These are phyloP conservation scores for Tiaroga cobitis DNA, from an alignment of 2,797 vertebrate genomes.

Conservation along the genomic window DNA sequence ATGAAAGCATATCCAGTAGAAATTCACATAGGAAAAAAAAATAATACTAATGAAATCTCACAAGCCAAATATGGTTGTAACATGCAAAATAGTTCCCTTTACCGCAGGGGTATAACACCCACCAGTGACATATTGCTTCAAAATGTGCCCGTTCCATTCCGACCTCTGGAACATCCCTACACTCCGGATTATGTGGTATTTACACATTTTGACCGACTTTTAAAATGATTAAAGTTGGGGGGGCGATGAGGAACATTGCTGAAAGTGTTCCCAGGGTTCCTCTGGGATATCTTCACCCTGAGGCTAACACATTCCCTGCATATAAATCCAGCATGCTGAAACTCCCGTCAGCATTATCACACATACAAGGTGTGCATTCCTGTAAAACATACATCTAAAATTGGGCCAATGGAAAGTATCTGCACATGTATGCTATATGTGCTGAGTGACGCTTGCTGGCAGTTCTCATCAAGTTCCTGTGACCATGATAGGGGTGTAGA, in stretches of 20 bases:
- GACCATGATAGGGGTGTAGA: neutral
- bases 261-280: slow-evolving; percentile 56
- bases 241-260: slow-evolving; percentile 42
- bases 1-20: neutral
- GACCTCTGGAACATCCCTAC: slow-evolving; percentile 46
- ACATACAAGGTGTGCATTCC: neutral
- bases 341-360: neutral
- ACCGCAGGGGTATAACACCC: neutral
- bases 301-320: slow-evolving; percentile 23
- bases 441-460: neutral
- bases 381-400: neutral
- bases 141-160: neutral
- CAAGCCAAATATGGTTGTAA: neutral
- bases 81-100: slow-evolving; percentile 12
- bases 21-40: neutral
- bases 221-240: slow-evolving; percentile 54
- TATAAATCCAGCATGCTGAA: slow-evolving; percentile 15
- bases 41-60: neutral
- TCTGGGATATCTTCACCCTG: slow-evolving; percentile 40
- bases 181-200: slow-evolving; percentile 40
- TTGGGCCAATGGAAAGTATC: neutral
- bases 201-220: slow-evolving; percentile 50
- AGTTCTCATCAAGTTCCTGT: neutral
- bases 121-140: neutral
- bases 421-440: neutral